Conservation (phyloP, 1,140 invertebrate species). For the Formica selysi region DNA sequence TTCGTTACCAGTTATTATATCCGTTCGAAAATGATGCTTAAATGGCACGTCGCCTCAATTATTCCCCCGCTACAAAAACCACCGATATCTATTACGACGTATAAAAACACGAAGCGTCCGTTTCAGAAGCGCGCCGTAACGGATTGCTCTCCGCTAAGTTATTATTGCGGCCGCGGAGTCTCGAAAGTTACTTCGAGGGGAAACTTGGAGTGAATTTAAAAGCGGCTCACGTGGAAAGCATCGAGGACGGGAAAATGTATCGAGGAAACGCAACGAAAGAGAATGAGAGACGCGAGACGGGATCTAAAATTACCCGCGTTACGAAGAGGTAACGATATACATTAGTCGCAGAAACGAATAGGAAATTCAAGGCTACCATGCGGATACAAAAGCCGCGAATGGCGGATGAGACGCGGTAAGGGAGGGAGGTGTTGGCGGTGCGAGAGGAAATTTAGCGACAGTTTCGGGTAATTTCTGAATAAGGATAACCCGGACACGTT, state of each 20-base stretch:
- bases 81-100: conserved; percentile 14
- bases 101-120: neutral
- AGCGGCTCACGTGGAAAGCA: conserved; percentile 41
- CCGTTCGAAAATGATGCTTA: conserved; percentile 28
- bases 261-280: conserved; percentile 32
- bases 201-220: conserved; percentile 47
- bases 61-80: neutral
- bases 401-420: neutral
- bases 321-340: conserved; percentile 35
- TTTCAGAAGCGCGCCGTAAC: conserved; percentile 10
- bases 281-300: conserved; percentile 22
- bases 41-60: conserved; percentile 38
- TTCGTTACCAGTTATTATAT: conserved; percentile 10
- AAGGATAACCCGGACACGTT: conserved; percentile 74
- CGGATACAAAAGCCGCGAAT: conserved; percentile 22
- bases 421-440: conserved; percentile 31
- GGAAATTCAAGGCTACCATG: conserved; percentile 19
- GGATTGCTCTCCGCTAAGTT: conserved; percentile 21
- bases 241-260: conserved; percentile 40
- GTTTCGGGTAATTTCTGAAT: conserved; percentile 64
- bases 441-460: conserved; percentile 59
- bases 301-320: conserved; percentile 42
- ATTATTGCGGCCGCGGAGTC: conserved; percentile 30
- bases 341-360: conserved; percentile 25
- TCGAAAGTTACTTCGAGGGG: conserved; percentile 25